Conservation (phyloP, 1,140 invertebrate genomes). For the Bombus soroeensis region DNA sequence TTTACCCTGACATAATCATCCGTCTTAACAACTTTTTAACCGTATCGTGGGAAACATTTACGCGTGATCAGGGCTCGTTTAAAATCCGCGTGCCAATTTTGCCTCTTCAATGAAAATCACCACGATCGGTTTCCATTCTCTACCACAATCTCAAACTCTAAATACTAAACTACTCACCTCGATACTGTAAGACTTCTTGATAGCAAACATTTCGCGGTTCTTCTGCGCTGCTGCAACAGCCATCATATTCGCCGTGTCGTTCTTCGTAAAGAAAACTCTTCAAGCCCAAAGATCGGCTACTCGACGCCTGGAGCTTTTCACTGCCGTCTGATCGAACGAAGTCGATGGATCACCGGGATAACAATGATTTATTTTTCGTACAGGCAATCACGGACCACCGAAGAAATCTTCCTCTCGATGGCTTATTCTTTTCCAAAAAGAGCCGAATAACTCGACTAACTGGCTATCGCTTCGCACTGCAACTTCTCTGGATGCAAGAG, state of each 20-base stretch:
- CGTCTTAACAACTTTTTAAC: background rate
- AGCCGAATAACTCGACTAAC: background rate
- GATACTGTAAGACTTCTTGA: conserved; percentile 98
- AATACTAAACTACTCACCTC: conserved; percentile 89
- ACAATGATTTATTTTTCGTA: background rate
- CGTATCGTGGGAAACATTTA: background rate
- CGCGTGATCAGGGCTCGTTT: background rate
- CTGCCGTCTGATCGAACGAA: conserved; percentile 29
- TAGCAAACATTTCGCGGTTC: conserved; percentile 96
- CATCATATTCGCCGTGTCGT: conserved; percentile 84
- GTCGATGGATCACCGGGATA: conserved; percentile 3
- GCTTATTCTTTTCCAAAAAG: background rate
- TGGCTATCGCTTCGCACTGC: background rate
- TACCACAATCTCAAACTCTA: background rate
- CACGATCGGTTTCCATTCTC: background rate
- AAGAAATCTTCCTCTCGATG: background rate
- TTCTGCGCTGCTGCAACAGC: conserved; percentile 94
- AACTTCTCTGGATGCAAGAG: background rate
- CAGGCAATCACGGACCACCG: conserved; percentile 9
- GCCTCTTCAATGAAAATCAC: background rate
- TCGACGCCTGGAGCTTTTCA: conserved; percentile 45
- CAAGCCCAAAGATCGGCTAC: background rate
- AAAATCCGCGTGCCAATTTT: too few species aligned
- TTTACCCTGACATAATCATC: background rate
- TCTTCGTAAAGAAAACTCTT: conserved; percentile 40